phyloP scores from a whole-genome alignment of 1,140 invertebrate genomes.

The Pentalonia nigronervosa region DNA sequence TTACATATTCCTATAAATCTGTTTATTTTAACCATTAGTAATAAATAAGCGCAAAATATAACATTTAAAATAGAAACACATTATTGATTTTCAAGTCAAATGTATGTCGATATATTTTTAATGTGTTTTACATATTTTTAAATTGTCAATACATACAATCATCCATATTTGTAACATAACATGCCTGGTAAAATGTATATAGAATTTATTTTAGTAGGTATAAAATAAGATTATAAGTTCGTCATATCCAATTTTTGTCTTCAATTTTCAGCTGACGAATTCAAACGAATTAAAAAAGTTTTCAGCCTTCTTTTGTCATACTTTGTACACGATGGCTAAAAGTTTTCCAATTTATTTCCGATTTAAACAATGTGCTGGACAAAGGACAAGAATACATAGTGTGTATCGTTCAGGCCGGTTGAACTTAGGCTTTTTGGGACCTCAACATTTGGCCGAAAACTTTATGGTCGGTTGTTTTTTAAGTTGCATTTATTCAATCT shows the following conservation, averaged over 20 bases:
- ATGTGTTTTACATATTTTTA: not conserved
- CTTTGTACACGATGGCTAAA: conserved; percentile 25
- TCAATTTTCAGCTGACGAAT: not conserved
- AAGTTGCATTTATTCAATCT: conserved; percentile 56
- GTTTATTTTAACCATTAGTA: not conserved
- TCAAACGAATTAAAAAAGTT: conserved; percentile 48
- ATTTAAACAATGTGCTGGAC: conserved; percentile 45
- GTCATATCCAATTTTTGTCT: not conserved
- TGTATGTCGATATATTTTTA: not conserved
- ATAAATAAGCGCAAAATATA: not conserved
- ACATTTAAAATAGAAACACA: not conserved
- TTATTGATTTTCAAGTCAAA: not conserved
- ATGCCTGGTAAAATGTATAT: not conserved
- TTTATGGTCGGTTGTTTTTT: conserved; percentile 52
- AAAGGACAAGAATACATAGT: conserved; percentile 39
- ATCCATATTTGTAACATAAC: not conserved
- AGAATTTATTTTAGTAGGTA: not conserved
- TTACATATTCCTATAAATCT: not conserved
- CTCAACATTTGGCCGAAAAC: conserved; percentile 29
- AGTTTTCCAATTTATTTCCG: conserved; percentile 57
- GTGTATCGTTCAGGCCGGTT: not conserved
- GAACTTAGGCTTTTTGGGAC: conserved; percentile 19
- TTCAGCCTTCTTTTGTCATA: not conserved
- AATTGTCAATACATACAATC: not conserved
- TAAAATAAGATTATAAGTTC: not conserved